Evolutionary conservation across 2,113 vertebrate species (phyloP).

Genomic region (Pteropus alecto): DNA sequence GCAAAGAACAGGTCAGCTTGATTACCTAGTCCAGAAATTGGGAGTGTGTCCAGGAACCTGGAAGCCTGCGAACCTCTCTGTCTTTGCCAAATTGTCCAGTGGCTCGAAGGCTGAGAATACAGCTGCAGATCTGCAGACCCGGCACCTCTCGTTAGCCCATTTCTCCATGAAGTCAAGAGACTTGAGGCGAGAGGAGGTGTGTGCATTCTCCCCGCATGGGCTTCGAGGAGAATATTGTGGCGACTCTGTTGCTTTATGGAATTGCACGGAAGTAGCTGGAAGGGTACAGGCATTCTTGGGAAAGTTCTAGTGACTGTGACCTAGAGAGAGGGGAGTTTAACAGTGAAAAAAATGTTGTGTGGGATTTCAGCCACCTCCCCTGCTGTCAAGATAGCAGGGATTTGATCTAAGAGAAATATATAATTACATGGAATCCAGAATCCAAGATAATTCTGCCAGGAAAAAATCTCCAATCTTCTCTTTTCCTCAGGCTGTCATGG

Average conservation of each 20-base stretch:
- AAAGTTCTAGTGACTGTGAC: background rate
- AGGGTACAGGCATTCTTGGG: background rate
- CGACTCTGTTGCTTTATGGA: background rate
- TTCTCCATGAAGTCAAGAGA: background rate
- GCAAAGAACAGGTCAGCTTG: conserved; percentile 37
- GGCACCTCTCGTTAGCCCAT: background rate
- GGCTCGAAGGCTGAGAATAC: background rate
- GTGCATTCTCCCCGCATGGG: background rate
- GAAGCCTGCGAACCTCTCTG: background rate
- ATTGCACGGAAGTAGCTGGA: background rate
- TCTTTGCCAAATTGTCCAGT: background rate
- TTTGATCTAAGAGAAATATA: background rate
- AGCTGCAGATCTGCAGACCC: background rate
- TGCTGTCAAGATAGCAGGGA: background rate
- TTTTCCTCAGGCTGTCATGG: background rate
- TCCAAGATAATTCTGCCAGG: background rate
- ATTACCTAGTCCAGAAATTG: conserved; percentile 36
- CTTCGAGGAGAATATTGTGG: background rate
- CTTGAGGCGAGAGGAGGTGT: background rate
- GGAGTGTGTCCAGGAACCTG: background rate
- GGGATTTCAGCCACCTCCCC: background rate
- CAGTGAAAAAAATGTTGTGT: background rate
- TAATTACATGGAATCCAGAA: background rate
- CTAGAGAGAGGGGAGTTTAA: background rate
- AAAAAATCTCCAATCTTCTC: background rate